Evolutionary conservation across 1,140 invertebrate genomes (phyloP), one percentile per base, ranked within the genome.

Genomic region (Drosophila kikkawai): DNA sequence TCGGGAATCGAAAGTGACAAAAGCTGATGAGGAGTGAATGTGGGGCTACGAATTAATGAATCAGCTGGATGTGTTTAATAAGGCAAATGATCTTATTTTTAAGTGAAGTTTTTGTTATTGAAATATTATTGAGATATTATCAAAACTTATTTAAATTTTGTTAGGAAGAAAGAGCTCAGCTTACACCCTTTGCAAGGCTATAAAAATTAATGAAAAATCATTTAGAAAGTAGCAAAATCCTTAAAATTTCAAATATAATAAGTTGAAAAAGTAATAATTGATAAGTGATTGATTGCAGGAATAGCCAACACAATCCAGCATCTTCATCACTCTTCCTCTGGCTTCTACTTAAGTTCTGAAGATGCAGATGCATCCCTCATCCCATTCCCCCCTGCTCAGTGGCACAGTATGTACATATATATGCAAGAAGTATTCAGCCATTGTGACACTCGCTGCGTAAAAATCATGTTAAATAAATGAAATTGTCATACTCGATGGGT

Each of bases 401-500:
- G 36, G 12, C 26, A 17, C 36, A 6, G 6, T 29, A 29, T 29
- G 6, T 29, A 26, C 3, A 56, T 17, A 57, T 70, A 57, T 42
- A 15, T 47, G 53, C 42, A 42, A 15, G 36, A 4, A 56, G 53
- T 56, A 56, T 56, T 15, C 69, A 66, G 45, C 75, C 76, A 79
- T 74, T 76, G 60, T 66, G 68, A 79, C 70, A 79, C 82, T 75
- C 74, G 59, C 53, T 76, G 57, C 76, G 61, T 77, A 76, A 75
- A 73, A 79, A 82, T 68, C 75, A 79, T 86, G 70, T 85, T 86
- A 79, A 85, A 85, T 82, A 86, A 85, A 85, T 85, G 82, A 85
- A 85, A 85, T 81, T 85, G 78, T 85, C 82, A 85, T 85, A 78
- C 55, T 73, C 82, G 78, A 78, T 85, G 82, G 77, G 57, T 81